Evolutionary conservation across 2,888 invertebrate genomes (phyloP), one percentile per base, ranked within the genome.

Genomic region (Sinodicranocentrus sp.): DNA sequence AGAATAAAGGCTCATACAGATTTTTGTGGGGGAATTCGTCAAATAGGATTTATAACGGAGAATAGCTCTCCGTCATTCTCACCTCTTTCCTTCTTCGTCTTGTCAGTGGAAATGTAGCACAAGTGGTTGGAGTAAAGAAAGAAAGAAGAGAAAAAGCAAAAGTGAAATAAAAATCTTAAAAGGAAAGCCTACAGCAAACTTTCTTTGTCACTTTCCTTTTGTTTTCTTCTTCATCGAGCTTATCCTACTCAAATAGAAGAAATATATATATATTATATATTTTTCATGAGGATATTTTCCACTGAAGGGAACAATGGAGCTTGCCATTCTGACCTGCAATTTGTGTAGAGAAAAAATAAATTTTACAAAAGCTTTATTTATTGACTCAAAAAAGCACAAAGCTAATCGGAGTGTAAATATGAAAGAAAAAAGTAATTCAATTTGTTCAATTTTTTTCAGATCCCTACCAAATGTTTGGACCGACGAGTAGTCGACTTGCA

Each of bases 391-490:
- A 33, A 33, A 33, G 33, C 3, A 33, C 33, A 33, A 6, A 33
- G 33, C 33, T 33, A 33, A 33, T 33, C 3, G 10, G 5, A 33
- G 33, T 33, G 33, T 33, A 33, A 33, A 33, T 33, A 33, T 33
- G 33, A 33, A 10, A 59, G 19, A 52, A 6, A n/a, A n/a, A 52
- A 5, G 23, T 57, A 59, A 23, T 59, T 48, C 15, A 48, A 23
- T 59, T 57, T 57, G 6, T 57, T 5, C 23, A 59, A 2, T 59
- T 33, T 90, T 90, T 94, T 94, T 80, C 94, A 97, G 98, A 98
- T 95, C 98, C 98, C 91, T 98, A 98, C 94, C 97, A 98, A 93
- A 96, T 98, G 95, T 97, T 98, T 91, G 98, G 97, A 85, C 96
- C 98, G 85, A 97, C 98, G 86, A 98, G 97, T 93, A 98, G 97